Conservation (phyloP, 2,888 invertebrate species). For the Dryadula phaetusa region DNA sequence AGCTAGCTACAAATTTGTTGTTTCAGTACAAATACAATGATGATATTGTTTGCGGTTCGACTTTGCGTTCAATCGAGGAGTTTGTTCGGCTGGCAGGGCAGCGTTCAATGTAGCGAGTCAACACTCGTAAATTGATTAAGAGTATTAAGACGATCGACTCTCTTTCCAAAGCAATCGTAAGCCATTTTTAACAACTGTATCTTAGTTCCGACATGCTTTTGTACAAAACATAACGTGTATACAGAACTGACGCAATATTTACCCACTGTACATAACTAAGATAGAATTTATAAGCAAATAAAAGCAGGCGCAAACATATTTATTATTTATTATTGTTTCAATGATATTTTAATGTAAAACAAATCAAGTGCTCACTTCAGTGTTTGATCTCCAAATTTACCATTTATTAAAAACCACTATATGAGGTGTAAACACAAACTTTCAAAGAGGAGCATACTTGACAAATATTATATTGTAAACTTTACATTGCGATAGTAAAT, state of each 20-base stretch:
- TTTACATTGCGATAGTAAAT: slow-evolving; percentile 80
- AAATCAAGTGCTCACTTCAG: slow-evolving; percentile 37
- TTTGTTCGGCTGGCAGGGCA: slow-evolving; percentile 70
- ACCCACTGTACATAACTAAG: not conserved
- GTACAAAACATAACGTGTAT: not conserved
- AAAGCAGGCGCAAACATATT: not conserved
- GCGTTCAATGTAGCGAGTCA: slow-evolving; percentile 62
- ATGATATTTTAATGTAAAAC: slow-evolving; percentile 35
- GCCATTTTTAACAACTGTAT: slow-evolving; percentile 37
- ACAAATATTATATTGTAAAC: slow-evolving; percentile 83
- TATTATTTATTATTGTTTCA: slow-evolving; percentile 15
- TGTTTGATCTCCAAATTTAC: slow-evolving; percentile 75
- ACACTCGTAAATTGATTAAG: slow-evolving; percentile 67
- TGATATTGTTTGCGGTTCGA: slow-evolving; percentile 82
- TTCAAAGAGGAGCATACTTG: slow-evolving; percentile 80
- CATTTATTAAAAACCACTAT: slow-evolving; percentile 79
- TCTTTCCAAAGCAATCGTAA: slow-evolving; percentile 38
- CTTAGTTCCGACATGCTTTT: not conserved
- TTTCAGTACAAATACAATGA: slow-evolving; percentile 82
- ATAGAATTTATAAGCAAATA: slow-evolving; percentile 13
- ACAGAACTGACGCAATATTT: not conserved
- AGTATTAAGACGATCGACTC: slow-evolving; percentile 65
- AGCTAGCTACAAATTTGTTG: slow-evolving; percentile 84
- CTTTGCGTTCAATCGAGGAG: slow-evolving; percentile 80
- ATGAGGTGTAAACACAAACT: slow-evolving; percentile 74